A percentile compares a stretch with the other conserved stretches of the same genome.
phyloP scores from a whole-genome alignment of 2,888 invertebrate genomes.

The Orthosia incerta region DNA sequence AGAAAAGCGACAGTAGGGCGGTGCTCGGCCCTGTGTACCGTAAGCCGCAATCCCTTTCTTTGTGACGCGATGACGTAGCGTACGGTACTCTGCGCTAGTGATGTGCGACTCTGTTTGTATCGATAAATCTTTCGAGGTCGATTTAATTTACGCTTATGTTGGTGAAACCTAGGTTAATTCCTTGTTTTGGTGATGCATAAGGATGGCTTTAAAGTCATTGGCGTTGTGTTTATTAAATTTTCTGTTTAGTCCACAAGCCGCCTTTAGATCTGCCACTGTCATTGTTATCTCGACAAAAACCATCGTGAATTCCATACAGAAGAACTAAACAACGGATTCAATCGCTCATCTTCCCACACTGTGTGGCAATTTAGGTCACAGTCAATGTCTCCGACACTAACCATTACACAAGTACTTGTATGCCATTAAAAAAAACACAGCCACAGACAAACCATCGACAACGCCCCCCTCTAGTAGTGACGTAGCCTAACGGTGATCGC shows the following conservation, averaged over 20 bases:
- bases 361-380: slow-evolving; percentile 11
- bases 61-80: slow-evolving; percentile 84
- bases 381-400: slow-evolving; percentile 11
- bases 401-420: slow-evolving; percentile 14
- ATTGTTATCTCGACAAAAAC: background rate
- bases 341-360: background rate
- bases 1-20: slow-evolving; percentile 88
- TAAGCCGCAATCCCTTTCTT: slow-evolving; percentile 88
- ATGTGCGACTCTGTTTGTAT: slow-evolving; percentile 63
- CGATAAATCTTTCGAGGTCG: slow-evolving; percentile 64
- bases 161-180: slow-evolving; percentile 15
- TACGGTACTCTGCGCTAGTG: slow-evolving; percentile 86
- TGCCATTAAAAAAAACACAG: background rate
- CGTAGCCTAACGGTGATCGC: slow-evolving; percentile 86
- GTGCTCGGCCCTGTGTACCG: slow-evolving; percentile 82
- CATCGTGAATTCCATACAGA: background rate
- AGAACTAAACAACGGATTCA: background rate
- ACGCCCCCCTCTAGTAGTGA: slow-evolving; percentile 79
- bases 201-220: background rate
- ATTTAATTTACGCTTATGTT: slow-evolving; percentile 24
- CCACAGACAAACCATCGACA: slow-evolving; percentile 55
- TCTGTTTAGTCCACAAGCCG: background rate
- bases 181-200: background rate
- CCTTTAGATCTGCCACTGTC: background rate
- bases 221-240: background rate